A percentile compares a stretch with the other conserved stretches of the same genome.
These are phyloP conservation scores for Ptychoptera contaminata DNA, from an alignment of 2,888 invertebrate genomes.

Conservation along the genomic window DNA sequence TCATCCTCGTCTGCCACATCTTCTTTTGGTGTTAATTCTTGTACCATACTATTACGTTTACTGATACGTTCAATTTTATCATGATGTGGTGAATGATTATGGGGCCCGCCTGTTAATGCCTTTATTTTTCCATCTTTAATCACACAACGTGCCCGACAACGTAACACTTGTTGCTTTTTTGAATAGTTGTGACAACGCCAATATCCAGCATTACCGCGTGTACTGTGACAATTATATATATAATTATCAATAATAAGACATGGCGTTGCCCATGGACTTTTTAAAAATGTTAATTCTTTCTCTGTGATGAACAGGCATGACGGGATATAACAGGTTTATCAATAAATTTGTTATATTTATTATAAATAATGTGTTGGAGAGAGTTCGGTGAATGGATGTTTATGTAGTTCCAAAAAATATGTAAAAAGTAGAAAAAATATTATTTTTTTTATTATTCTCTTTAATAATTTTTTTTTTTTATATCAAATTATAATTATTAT, in stretches of 20 bases:
- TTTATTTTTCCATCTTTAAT: conserved; percentile 26
- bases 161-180: conserved; percentile 23
- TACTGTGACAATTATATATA: conserved; percentile 31
- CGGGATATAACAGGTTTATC: background rate
- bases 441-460: too few relatives aligned
- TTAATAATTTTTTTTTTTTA: too few relatives aligned
- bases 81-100: conserved; percentile 29
- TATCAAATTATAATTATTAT: too few relatives aligned
- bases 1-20: conserved; percentile 1
- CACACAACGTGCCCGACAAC: conserved; percentile 30
- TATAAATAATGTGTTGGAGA: background rate
- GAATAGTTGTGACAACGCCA: conserved; percentile 33
- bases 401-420: too few relatives aligned
- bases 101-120: conserved; percentile 25
- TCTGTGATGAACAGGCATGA: background rate
- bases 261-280: conserved; percentile 31
- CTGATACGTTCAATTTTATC: conserved; percentile 28
- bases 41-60: background rate
- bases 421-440: too few relatives aligned
- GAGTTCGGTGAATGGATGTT: background rate
- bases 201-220: conserved; percentile 29
- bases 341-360: conserved; percentile 2
- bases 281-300: conserved; percentile 22
- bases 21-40: background rate
- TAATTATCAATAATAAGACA: conserved; percentile 27